Percentiles rank a stretch among this genome's conserved stretches.
Conservation (phyloP, 1,140 invertebrate genomes). For the Diplogasteroides magnus region DNA sequence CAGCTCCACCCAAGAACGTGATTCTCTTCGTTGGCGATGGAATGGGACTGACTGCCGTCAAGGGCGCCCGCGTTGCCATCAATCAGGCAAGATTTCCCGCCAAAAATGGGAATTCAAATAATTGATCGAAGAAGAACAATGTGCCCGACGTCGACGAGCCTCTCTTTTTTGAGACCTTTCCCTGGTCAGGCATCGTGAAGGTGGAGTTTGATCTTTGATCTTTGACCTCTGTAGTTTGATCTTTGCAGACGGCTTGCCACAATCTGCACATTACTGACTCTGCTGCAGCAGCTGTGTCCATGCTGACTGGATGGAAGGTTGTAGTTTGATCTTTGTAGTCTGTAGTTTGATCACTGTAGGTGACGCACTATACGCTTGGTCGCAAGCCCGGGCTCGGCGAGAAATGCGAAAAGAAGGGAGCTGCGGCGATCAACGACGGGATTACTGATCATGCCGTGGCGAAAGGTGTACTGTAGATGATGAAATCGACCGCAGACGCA, state of each 20-base stretch:
- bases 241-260: constrained; percentile 70
- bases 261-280: constrained; percentile 74
- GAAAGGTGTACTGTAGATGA: constrained; percentile 28
- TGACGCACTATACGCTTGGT: too few species aligned
- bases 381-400: constrained; percentile 59
- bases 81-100: not conserved
- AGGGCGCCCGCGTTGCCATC: constrained; percentile 68
- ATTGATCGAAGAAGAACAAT: too few species aligned
- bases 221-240: constrained; percentile 8
- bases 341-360: too few species aligned
- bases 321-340: too few species aligned
- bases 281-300: constrained; percentile 72
- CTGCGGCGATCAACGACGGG: constrained; percentile 4
- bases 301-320: constrained; percentile 70
- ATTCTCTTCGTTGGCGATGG: constrained; percentile 77
- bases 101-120: too few species aligned
- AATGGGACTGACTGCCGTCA: constrained; percentile 83
- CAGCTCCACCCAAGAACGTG: constrained; percentile 66
- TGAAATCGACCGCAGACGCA: constrained; percentile 48
- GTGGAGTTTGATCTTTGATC: too few species aligned
- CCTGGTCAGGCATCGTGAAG: constrained; percentile 19
- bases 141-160: not conserved
- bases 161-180: constrained; percentile 30
- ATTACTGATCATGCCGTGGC: constrained; percentile 13
- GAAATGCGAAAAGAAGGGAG: constrained; percentile 8